These are phyloP conservation scores for Corydoras sp. DNA, from an alignment of 2,113 vertebrate species.

Conservation along the genomic window DNA sequence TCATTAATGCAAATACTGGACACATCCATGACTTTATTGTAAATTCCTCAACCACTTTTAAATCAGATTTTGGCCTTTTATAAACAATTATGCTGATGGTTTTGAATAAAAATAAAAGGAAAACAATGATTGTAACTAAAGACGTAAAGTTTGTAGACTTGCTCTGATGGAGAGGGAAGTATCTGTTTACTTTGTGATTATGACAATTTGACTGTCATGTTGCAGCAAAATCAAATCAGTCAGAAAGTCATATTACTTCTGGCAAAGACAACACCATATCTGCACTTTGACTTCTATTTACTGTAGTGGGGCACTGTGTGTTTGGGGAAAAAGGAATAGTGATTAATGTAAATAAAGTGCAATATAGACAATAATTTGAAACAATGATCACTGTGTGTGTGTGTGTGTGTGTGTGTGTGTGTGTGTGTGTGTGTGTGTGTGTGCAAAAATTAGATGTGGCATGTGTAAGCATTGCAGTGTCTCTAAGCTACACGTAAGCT, in stretches of 20 bases:
- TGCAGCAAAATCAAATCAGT: slow-evolving; percentile 71
- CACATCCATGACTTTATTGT: too few relatives aligned
- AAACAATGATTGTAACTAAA: slow-evolving; percentile 73
- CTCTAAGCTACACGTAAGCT: slow-evolving; percentile 21
- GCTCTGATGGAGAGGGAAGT: slow-evolving; percentile 70
- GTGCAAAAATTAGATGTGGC: background rate
- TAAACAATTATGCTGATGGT: slow-evolving; percentile 67
- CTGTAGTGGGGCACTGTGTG: background rate
- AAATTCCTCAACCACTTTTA: too few relatives aligned
- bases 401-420: too few relatives aligned
- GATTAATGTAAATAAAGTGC: background rate
- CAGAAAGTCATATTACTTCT: slow-evolving; percentile 63
- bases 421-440: background rate
- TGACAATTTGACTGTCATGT: slow-evolving; percentile 71
- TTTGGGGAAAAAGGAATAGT: background rate
- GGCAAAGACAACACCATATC: slow-evolving; percentile 31
- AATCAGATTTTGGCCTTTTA: too few relatives aligned
- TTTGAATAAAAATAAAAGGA: slow-evolving; percentile 62
- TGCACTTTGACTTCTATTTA: background rate
- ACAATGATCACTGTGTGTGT: too few relatives aligned
- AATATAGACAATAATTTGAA: too few relatives aligned
- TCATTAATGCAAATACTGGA: too few relatives aligned
- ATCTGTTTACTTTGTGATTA: slow-evolving; percentile 80
- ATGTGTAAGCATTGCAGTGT: slow-evolving; percentile 3
- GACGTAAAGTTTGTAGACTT: slow-evolving; percentile 51